Evolutionary conservation across 1,140 invertebrate species (phyloP).

Genomic region (Caenorhabditis tropicalis): DNA sequence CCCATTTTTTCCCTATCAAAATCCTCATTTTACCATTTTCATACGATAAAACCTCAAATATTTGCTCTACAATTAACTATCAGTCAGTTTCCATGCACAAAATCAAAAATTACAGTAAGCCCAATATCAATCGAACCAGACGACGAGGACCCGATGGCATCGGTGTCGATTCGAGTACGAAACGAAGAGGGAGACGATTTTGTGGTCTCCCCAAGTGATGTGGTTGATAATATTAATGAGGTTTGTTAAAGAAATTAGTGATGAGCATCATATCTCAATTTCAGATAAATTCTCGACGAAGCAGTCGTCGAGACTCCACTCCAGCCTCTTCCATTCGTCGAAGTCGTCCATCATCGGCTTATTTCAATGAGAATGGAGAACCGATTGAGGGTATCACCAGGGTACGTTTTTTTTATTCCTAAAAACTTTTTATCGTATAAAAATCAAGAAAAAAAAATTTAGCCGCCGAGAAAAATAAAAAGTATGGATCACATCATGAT

Average conservation of each 20-base stretch:
- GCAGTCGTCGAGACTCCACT: conserved; percentile 15
- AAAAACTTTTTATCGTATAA: not conserved
- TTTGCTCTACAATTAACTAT: too few species aligned
- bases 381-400: conserved; percentile 24
- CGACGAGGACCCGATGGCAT: conserved; percentile 7
- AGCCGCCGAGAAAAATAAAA: conserved; percentile 6
- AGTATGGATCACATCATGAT: conserved; percentile 35
- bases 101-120: not conserved
- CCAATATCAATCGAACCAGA: not conserved
- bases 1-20: too few species aligned
- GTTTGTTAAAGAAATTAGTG: too few species aligned
- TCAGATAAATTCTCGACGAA: conserved; percentile 26
- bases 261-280: not conserved
- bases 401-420: not conserved
- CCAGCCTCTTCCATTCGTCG: conserved; percentile 18
- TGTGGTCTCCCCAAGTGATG: not conserved
- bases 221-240: conserved; percentile 32
- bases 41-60: too few species aligned
- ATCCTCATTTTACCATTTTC: too few species aligned
- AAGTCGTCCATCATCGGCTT: conserved; percentile 23
- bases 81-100: too few species aligned
- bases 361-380: conserved; percentile 7
- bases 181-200: conserved; percentile 28
- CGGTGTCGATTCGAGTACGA: conserved; percentile 4
- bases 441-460: not conserved